These are phyloP conservation scores for Atta colombica DNA, from an alignment of 1,140 invertebrate genomes.

Conservation along the genomic window DNA sequence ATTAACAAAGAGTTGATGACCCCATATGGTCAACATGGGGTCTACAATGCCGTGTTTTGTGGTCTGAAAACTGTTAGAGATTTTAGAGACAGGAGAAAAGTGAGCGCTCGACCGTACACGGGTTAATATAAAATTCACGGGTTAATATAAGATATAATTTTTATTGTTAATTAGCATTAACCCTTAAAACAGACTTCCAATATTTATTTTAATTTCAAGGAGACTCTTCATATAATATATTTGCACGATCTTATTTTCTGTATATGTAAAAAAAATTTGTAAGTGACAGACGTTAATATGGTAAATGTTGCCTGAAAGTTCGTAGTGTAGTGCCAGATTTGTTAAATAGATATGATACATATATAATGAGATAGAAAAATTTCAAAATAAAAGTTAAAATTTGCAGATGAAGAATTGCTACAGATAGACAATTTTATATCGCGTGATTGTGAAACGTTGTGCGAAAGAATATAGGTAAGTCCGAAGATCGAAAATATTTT, in stretches of 20 bases:
- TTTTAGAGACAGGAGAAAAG: slow-evolving; percentile 84
- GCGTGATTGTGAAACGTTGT: slow-evolving; percentile 29
- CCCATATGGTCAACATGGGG: slow-evolving; percentile 98
- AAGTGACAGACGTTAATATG: slow-evolving; percentile 46
- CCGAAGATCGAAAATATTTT: not conserved
- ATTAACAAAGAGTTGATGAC: slow-evolving; percentile 98
- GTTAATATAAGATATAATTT: slow-evolving; percentile 60
- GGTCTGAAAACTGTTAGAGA: slow-evolving; percentile 95
- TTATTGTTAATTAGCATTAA: slow-evolving; percentile 67
- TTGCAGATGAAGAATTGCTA: slow-evolving; percentile 61
- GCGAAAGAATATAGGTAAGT: slow-evolving; percentile 1
- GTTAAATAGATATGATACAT: slow-evolving; percentile 31
- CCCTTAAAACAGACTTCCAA: slow-evolving; percentile 66
- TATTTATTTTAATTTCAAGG: slow-evolving; percentile 9
- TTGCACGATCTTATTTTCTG: slow-evolving; percentile 32
- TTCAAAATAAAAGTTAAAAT: slow-evolving; percentile 42
- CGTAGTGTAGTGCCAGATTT: slow-evolving; percentile 41
- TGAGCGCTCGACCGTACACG: slow-evolving; percentile 75
- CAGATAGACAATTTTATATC: slow-evolving; percentile 47
- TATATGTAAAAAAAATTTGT: slow-evolving; percentile 52
- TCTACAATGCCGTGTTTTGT: slow-evolving; percentile 98
- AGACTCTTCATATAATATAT: slow-evolving; percentile 1
- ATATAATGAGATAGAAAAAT: slow-evolving; percentile 22
- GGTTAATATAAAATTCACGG: slow-evolving; percentile 71
- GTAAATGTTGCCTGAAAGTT: slow-evolving; percentile 52